Percentiles rank a stretch among this genome's conserved stretches.
These are phyloP conservation scores for Papilio helenus DNA, from an alignment of 1,140 invertebrate species.

Conservation along the genomic window DNA sequence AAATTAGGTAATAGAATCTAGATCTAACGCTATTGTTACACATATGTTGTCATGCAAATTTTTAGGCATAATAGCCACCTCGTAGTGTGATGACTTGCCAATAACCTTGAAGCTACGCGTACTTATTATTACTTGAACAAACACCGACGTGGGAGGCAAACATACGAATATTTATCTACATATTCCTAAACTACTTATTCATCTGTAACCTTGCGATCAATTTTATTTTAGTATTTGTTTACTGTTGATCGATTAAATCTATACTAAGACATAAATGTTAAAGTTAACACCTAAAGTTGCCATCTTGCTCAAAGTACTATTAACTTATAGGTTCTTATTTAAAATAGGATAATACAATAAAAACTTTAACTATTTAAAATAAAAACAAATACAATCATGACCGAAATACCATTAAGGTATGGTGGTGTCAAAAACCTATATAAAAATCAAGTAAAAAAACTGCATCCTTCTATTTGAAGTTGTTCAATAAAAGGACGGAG, in stretches of 20 bases:
- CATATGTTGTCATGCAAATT: conserved; percentile 8
- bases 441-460: not conserved
- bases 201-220: not conserved
- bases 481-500: conserved; percentile 9
- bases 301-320: not conserved
- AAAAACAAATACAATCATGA: not conserved
- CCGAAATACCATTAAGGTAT: not conserved
- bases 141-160: conserved; percentile 32
- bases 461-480: not conserved
- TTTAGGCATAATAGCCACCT: not conserved
- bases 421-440: conserved; percentile 7
- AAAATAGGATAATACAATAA: not conserved
- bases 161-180: conserved; percentile 2
- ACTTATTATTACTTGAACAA: conserved; percentile 23
- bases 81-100: conserved; percentile 18
- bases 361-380: not conserved
- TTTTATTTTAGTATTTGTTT: not conserved
- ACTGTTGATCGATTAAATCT: not conserved
- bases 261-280: not conserved
- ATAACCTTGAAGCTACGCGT: conserved; percentile 30
- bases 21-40: not conserved
- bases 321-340: not conserved
- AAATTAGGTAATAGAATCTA: not conserved
- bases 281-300: not conserved
- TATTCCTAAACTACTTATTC: not conserved